Evolutionary conservation across 2,888 invertebrate species (phyloP), one percentile per base, ranked within the genome.

Genomic region (Cordilura impudica): DNA sequence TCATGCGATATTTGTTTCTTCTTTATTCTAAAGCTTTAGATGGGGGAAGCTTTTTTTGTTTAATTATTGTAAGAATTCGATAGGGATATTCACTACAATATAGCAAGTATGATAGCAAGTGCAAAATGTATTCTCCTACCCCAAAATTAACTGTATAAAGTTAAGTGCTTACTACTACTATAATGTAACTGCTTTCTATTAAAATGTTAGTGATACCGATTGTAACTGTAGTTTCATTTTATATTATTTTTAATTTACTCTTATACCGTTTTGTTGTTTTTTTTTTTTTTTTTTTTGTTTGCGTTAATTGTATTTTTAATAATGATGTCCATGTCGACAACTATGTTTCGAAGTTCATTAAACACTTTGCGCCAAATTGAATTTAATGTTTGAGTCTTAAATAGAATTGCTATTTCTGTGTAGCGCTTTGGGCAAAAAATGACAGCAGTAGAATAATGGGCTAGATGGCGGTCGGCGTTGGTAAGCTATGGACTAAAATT

Each of bases 331-430:
- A 79, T 75, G 79, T 79, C 79, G 75, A 75, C 79, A 79, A 67
- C 75, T 60, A 81, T 77, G 81, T 71, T 82, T 74, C 71, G 66
- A 74, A 81, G 79, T 82, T 81, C 81, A 82, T 80, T 81, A 78
- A 81, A 75, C 80, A 83, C 77, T 81, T 83, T 71, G 82, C 81
- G 84, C 83, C 83, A 84, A 85, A 85, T 84, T 85, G 83, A 85
- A 84, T 83, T 84, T 83, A 83, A 85, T 83, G 79, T 76, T 83
- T 51, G 21, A 74, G 66, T 75, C 61, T 58, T 69, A 69, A 75
- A 60, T 65, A 45, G 45, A 66, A 80, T 78, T 70, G 69, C 71
- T 43, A 49, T 69, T 67, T 56, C 43, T 51, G 51, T 21, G 54
- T 49, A 71, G 61, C 69, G 53, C 69, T 66, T 54, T 21, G 23